Conservation (phyloP, 2,797 vertebrate genomes). For the Gobio occitaniae region DNA sequence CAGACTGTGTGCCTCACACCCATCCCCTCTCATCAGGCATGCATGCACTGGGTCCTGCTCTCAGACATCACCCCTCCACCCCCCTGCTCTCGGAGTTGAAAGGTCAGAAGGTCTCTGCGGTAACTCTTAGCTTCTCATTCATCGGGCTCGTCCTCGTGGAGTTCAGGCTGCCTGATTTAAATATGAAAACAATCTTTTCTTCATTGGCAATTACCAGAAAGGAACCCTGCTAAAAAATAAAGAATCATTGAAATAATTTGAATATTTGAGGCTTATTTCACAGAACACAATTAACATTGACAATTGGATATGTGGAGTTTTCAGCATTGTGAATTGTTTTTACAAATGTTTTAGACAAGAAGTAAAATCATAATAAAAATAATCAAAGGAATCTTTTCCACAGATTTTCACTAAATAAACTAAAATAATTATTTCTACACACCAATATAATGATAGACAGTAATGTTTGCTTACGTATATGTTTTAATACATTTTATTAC, state of each 20-base stretch:
- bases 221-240: background rate
- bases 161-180: conserved; percentile 35
- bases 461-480: background rate
- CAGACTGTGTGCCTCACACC: conserved; percentile 46
- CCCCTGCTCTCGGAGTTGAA: conserved; percentile 44
- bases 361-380: background rate
- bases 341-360: background rate
- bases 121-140: conserved; percentile 42
- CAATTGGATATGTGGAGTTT: background rate
- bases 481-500: background rate
- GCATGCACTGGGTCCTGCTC: conserved; percentile 47
- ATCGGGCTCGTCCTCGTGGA: background rate
- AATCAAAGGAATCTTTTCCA: background rate
- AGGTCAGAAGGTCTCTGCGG: conserved; percentile 46
- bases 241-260: background rate
- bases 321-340: background rate
- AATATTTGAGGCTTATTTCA: conserved; percentile 3
- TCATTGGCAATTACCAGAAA: conserved; percentile 8
- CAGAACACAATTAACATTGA: background rate
- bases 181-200: conserved; percentile 32
- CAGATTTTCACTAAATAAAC: background rate
- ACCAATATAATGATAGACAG: background rate
- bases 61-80: conserved; percentile 51
- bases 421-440: background rate
- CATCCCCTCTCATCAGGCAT: conserved; percentile 57